These are phyloP conservation scores for Amphimallon solstitiale DNA, from an alignment of 2,888 invertebrate species.

Conservation along the genomic window DNA sequence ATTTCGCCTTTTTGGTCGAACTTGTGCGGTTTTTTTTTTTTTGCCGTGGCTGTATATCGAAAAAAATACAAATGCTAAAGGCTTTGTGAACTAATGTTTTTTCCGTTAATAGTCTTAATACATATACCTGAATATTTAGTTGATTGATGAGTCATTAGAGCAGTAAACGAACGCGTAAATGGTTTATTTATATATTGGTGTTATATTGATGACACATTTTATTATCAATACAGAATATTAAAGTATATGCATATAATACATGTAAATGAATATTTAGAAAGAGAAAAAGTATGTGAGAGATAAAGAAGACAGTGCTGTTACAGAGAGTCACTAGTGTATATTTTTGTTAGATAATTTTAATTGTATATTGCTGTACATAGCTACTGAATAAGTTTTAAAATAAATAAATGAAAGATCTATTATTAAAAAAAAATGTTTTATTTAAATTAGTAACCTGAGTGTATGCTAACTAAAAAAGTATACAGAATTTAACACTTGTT, in stretches of 20 bases:
- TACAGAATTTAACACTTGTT: conserved; percentile 77
- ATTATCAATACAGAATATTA: conserved; percentile 1
- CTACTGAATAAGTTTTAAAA: conserved; percentile 35
- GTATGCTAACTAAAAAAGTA: conserved; percentile 86
- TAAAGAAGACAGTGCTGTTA: conserved; percentile 14
- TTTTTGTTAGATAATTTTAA: conserved; percentile 40
- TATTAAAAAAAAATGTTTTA: conserved; percentile 27
- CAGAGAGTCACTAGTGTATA: conserved; percentile 40
- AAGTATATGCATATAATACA: not conserved
- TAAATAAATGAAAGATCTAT: conserved; percentile 29
- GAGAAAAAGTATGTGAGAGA: conserved; percentile 13
- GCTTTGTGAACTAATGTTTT: too few relatives aligned
- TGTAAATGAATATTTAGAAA: not conserved
- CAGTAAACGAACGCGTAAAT: too few relatives aligned
- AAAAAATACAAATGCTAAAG: too few relatives aligned
- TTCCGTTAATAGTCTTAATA: too few relatives aligned
- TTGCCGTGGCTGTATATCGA: too few relatives aligned
- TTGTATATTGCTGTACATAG: conserved; percentile 40
- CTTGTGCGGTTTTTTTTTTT: too few relatives aligned
- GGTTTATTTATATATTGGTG: not conserved
- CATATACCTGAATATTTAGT: too few relatives aligned
- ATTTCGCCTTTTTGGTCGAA: too few relatives aligned
- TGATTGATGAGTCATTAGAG: too few relatives aligned
- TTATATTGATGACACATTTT: conserved; percentile 2
- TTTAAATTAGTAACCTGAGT: conserved; percentile 1